A percentile compares a stretch with the other conserved stretches of the same genome.
phyloP scores from a whole-genome alignment of 2,888 invertebrate genomes.

The Drosophila meridionalis region DNA sequence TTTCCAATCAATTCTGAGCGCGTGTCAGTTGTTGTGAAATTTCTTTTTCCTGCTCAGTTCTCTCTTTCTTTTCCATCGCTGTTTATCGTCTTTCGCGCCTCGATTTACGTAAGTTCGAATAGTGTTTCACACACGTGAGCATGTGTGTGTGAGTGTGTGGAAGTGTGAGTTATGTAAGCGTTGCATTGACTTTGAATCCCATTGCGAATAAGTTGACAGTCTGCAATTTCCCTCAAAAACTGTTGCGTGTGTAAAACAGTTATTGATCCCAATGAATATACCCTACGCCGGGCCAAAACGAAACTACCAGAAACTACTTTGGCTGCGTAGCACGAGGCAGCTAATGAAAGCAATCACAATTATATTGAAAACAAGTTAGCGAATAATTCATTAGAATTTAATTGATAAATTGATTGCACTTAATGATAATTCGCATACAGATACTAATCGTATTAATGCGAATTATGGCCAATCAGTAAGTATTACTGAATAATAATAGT shows the following conservation, averaged over 20 bases:
- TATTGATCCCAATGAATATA: constrained; percentile 37
- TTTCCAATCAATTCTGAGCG: constrained; percentile 46
- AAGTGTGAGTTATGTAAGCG: constrained; percentile 61
- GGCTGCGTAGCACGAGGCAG: background rate
- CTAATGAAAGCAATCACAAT: background rate
- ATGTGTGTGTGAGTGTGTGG: background rate
- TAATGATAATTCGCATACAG: background rate
- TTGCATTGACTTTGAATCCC: constrained; percentile 73
- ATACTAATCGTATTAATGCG: background rate
- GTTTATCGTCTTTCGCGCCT: constrained; percentile 40
- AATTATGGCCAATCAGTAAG: background rate
- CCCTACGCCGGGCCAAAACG: constrained; percentile 40
- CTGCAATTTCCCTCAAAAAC: constrained; percentile 41
- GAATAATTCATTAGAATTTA: background rate
- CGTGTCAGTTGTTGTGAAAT: constrained; percentile 49
- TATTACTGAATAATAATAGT: background rate
- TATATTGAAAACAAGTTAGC: background rate
- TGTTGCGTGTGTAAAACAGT: constrained; percentile 19
- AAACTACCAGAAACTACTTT: constrained; percentile 10
- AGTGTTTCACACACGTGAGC: constrained; percentile 20
- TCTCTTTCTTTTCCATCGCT: constrained; percentile 27
- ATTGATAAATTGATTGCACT: background rate
- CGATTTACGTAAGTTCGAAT: constrained; percentile 45
- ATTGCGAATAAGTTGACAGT: constrained; percentile 58
- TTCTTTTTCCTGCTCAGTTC: constrained; percentile 28